Evolutionary conservation across 1,140 invertebrate species (phyloP).

Genomic region (Drosophila arawakana): DNA sequence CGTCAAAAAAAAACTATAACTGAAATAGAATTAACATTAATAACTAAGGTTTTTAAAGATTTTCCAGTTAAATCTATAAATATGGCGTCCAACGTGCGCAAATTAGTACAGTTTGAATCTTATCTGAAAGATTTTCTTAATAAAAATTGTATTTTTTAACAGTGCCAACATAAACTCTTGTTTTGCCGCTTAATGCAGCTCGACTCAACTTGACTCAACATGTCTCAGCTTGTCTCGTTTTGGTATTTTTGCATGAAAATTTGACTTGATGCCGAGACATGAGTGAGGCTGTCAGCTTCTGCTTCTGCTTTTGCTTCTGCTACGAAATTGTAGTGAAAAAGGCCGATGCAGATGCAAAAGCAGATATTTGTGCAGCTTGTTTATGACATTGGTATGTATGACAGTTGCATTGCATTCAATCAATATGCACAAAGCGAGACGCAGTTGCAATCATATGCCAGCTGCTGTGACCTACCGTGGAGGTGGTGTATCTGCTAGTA

Average conservation of each 20-base stretch:
- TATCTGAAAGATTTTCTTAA: not conserved
- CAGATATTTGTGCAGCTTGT: conserved; percentile 51
- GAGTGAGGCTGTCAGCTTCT: not conserved
- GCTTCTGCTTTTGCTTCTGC: not conserved
- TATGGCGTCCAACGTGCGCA: not conserved
- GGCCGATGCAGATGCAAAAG: conserved; percentile 28
- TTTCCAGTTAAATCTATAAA: not conserved
- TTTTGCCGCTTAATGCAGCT: conserved; percentile 1
- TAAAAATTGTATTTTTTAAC: not conserved
- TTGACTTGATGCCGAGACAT: conserved; percentile 17
- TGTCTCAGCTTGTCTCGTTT: conserved; percentile 19
- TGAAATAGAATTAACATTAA: not conserved
- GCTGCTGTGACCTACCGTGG: not conserved
- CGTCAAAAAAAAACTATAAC: too few species aligned
- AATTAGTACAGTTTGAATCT: not conserved
- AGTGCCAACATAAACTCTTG: not conserved
- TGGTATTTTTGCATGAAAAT: conserved; percentile 58
- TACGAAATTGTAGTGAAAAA: conserved; percentile 11
- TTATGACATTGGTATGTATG: conserved; percentile 73
- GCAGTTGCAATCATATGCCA: conserved; percentile 27
- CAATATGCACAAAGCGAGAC: conserved; percentile 58
- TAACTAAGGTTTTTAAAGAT: not conserved
- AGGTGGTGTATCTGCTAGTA: not conserved
- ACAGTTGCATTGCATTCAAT: conserved; percentile 73
- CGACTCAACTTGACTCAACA: conserved; percentile 6